A percentile compares a stretch with the other conserved stretches of the same genome.
Conservation (phyloP, 1,140 invertebrate genomes). For the Drosophila seguyi region DNA sequence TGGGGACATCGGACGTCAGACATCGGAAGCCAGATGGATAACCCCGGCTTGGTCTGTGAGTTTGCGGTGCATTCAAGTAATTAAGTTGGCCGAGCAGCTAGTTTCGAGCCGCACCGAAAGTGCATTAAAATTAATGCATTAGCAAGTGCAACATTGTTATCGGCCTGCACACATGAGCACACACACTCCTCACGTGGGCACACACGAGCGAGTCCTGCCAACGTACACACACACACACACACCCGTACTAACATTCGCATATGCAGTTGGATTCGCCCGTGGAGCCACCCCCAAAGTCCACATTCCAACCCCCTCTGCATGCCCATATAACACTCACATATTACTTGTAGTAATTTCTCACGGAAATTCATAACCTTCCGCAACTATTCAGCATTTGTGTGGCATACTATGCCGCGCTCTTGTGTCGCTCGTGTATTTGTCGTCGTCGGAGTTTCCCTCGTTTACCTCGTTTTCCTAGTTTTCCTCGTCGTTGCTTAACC, state of each 20-base stretch:
- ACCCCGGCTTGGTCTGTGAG: conserved; percentile 56
- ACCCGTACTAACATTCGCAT: neutral
- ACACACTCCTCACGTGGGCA: conserved; percentile 72
- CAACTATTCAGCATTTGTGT: conserved; percentile 84
- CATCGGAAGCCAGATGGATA: conserved; percentile 74
- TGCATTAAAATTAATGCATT: conserved; percentile 83
- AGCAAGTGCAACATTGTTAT: conserved; percentile 83
- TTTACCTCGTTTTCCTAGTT: neutral
- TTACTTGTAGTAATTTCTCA: conserved; percentile 84
- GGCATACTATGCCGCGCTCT: conserved; percentile 73
- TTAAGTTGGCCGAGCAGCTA: conserved; percentile 62
- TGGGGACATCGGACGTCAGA: conserved; percentile 6
- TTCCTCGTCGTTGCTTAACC: conserved; percentile 62
- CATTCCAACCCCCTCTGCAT: conserved; percentile 20
- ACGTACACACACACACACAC: neutral
- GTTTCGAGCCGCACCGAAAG: conserved; percentile 65
- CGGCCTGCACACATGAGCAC: conserved; percentile 78
- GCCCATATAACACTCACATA: conserved; percentile 74
- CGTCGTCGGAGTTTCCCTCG: conserved; percentile 37
- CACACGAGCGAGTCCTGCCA: conserved; percentile 62
- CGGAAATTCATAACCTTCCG: conserved; percentile 84
- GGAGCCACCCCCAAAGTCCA: conserved; percentile 6
- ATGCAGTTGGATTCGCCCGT: neutral
- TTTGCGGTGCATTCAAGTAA: conserved; percentile 70
- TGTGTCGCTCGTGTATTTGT: conserved; percentile 56